phyloP scores from a whole-genome alignment of 2,113 vertebrate species.

The Callocephalon fimbriatum region DNA sequence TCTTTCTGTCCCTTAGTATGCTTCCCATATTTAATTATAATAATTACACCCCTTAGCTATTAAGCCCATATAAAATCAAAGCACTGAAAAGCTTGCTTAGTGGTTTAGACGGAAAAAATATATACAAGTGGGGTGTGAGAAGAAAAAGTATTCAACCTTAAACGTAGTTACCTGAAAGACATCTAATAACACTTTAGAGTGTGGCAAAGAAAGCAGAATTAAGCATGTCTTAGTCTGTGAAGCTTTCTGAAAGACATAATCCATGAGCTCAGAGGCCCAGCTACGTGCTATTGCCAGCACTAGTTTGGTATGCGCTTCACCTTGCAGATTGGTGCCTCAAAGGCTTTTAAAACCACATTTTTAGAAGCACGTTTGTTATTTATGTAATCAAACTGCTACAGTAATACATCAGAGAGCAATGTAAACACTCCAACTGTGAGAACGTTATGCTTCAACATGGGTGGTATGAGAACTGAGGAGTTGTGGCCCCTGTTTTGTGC shows the following conservation, averaged over 20 bases:
- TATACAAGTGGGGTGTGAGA: not conserved
- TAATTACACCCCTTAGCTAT: not conserved
- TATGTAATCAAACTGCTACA: not conserved
- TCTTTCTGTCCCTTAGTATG: not conserved
- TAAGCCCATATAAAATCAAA: constrained; percentile 43
- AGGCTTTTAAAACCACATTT: not conserved
- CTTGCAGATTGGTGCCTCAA: not conserved
- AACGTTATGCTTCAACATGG: not conserved
- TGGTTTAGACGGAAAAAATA: not conserved
- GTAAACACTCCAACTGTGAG: not conserved
- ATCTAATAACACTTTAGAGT: constrained; percentile 40
- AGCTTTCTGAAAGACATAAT: not conserved
- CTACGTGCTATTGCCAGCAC: not conserved
- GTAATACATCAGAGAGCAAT: not conserved
- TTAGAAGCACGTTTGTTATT: constrained; percentile 27
- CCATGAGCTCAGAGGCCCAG: not conserved
- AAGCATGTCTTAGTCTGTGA: not conserved
- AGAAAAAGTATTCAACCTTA: not conserved
- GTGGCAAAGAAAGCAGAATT: constrained; percentile 47
- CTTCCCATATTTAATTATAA: not conserved
- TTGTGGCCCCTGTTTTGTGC: not conserved
- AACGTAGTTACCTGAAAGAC: not conserved
- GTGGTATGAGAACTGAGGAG: not conserved
- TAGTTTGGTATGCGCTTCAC: not conserved
- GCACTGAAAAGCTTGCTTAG: constrained; percentile 8